phyloP scores from a whole-genome alignment of 2,113 vertebrate species.

The Nyctereutes procyonoides region DNA sequence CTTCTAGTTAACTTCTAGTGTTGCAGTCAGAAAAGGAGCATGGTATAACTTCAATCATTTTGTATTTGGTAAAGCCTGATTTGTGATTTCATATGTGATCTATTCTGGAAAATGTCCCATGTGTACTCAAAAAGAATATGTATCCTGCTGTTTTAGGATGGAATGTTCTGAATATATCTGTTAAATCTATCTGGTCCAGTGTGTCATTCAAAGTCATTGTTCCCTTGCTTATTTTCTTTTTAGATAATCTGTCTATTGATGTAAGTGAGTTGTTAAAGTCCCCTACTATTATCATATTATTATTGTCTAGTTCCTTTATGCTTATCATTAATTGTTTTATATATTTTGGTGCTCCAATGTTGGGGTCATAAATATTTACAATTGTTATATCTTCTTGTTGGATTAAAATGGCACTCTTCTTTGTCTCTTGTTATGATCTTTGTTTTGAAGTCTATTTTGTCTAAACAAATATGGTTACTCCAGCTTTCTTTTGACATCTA shows the following conservation, averaged over 20 bases:
- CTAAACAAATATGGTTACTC: background rate
- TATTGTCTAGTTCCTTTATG: background rate
- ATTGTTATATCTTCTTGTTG: background rate
- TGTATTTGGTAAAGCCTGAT: background rate
- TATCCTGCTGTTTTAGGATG: background rate
- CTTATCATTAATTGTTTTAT: background rate
- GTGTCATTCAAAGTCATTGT: background rate
- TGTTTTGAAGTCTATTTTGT: background rate
- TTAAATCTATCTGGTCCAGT: background rate
- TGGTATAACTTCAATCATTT: background rate
- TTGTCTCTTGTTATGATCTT: background rate
- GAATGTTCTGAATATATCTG: background rate
- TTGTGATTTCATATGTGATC: background rate
- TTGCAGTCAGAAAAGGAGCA: background rate
- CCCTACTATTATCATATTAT: background rate
- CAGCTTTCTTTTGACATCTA: background rate
- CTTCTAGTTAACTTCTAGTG: background rate
- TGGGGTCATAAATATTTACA: background rate
- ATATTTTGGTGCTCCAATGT: background rate
- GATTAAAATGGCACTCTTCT: background rate
- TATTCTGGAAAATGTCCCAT: background rate
- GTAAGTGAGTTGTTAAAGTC: background rate
- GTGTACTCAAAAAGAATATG: background rate
- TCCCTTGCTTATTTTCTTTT: background rate
- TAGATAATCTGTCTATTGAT: background rate